Conservation (phyloP, 2,113 vertebrate genomes). For the Megaleporinus macrocephalus region DNA sequence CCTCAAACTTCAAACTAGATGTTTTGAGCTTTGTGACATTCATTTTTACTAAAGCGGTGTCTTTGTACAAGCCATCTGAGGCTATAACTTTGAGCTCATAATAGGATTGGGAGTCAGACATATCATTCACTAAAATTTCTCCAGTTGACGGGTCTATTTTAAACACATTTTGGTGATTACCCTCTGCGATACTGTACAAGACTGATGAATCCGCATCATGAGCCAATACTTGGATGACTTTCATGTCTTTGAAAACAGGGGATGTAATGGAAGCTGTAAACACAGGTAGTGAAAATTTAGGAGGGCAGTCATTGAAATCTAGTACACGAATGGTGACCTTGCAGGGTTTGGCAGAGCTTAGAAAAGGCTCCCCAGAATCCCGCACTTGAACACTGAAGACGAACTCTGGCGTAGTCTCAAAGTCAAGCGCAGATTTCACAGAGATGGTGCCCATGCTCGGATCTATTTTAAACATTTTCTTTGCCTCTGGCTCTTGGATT, state of each 20-base stretch:
- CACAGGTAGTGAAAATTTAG: constrained; percentile 77
- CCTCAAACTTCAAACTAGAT: constrained; percentile 82
- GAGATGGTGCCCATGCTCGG: constrained; percentile 88
- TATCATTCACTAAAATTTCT: constrained; percentile 79
- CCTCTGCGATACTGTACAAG: constrained; percentile 84
- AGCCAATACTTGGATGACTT: constrained; percentile 82
- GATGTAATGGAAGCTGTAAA: constrained; percentile 79
- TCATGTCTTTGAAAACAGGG: constrained; percentile 82
- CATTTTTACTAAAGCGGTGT: constrained; percentile 79
- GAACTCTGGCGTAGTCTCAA: constrained; percentile 82
- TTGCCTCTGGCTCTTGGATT: constrained; percentile 85
- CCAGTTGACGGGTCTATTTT: constrained; percentile 81
- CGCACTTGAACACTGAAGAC: constrained; percentile 84
- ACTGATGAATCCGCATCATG: constrained; percentile 87
- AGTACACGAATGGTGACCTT: constrained; percentile 82
- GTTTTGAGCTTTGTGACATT: constrained; percentile 75
- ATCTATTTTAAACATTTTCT: constrained; percentile 86
- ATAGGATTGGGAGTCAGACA: constrained; percentile 69
- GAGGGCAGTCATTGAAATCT: constrained; percentile 90
- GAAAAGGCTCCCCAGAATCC: constrained; percentile 85
- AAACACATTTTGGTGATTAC: constrained; percentile 82
- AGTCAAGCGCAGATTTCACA: constrained; percentile 82
- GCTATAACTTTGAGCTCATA: constrained; percentile 82
- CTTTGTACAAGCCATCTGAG: constrained; percentile 86
- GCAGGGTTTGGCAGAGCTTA: constrained; percentile 83